These are phyloP conservation scores for Acrocephalus scirpaceus DNA, from an alignment of 2,797 vertebrate species.

Conservation along the genomic window DNA sequence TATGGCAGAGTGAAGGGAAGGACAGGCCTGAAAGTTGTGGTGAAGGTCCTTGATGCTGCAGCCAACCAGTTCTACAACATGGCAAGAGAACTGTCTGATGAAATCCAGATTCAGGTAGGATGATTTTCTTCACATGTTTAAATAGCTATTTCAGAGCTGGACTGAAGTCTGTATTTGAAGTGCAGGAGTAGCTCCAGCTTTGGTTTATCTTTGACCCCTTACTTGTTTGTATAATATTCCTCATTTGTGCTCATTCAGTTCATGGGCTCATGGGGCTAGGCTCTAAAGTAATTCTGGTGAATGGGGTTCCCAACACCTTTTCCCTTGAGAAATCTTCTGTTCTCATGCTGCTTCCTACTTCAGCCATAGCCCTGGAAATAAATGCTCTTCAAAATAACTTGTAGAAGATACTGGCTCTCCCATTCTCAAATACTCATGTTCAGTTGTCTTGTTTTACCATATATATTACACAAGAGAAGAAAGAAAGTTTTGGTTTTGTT, in stretches of 20 bases:
- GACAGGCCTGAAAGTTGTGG: constrained; percentile 78
- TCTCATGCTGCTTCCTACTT: not conserved
- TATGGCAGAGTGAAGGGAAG: constrained; percentile 74
- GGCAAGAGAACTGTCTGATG: constrained; percentile 74
- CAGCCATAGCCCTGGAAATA: not conserved
- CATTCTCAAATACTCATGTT: not conserved
- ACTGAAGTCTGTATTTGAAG: not conserved
- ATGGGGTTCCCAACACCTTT: not conserved
- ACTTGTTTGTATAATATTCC: not conserved
- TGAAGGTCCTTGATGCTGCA: constrained; percentile 72
- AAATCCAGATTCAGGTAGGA: constrained; percentile 83
- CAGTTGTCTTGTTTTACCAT: not conserved
- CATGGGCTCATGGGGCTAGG: not conserved
- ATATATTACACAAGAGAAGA: not conserved
- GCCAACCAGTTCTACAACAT: constrained; percentile 74
- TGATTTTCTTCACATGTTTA: not conserved
- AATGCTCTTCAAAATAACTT: not conserved
- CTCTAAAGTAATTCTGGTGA: not conserved
- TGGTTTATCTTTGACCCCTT: not conserved
- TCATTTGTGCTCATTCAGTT: not conserved
- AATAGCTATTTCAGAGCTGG: not conserved
- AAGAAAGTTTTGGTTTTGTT: not conserved
- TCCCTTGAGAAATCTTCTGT: not conserved
- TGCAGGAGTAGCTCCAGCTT: not conserved
- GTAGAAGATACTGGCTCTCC: not conserved